Conservation (phyloP, 2,797 vertebrate species). For the Eutrigla gurnardus region DNA sequence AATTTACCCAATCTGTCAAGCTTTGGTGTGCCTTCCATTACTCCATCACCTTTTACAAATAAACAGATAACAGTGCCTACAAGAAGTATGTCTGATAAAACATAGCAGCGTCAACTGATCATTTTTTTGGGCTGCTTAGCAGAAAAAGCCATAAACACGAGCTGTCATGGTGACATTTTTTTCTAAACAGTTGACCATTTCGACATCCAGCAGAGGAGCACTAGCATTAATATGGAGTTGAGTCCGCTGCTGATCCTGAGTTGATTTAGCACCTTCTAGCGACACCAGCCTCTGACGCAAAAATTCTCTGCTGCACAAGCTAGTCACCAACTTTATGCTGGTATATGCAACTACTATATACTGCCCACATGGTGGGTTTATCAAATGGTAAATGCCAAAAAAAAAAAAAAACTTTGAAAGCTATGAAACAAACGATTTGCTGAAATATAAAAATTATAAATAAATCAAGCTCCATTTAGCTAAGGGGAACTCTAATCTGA, state of each 20-base stretch:
- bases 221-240: too few species aligned
- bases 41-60: constrained; percentile 1
- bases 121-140: constrained; percentile 1
- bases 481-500: not conserved
- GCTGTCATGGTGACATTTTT: not conserved
- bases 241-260: too few species aligned
- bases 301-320: not conserved
- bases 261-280: too few species aligned
- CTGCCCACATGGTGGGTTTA: not conserved
- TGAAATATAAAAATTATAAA: not conserved
- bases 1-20: constrained; percentile 18
- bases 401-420: not conserved
- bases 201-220: not conserved
- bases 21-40: constrained; percentile 21
- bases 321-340: not conserved
- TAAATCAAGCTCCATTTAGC: not conserved
- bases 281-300: not conserved
- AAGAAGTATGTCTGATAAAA: not conserved
- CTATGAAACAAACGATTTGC: not conserved
- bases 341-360: too few species aligned
- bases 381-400: not conserved
- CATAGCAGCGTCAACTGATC: not conserved
- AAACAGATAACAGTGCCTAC: not conserved
- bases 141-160: not conserved
- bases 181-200: not conserved